Base-by-base conservation (phyloP, 2,888 invertebrate genomes). In the Globia sparganii region DNA sequence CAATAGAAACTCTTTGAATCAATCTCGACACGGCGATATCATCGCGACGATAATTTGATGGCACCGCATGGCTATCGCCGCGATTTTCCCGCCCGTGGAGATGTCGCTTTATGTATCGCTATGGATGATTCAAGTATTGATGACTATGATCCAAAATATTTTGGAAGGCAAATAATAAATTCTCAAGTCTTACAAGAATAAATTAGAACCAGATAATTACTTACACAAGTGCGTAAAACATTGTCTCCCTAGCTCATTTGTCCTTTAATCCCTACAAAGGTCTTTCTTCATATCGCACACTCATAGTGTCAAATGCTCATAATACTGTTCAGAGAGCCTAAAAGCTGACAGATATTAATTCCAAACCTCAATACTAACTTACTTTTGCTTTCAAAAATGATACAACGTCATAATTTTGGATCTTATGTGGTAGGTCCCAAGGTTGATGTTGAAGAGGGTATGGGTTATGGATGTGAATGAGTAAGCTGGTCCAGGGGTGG, bases 331-430 rank as follows among this genome's bases (percentile, higher is more conserved):
- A 89, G 90, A 91, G 91, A 90, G 90, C 87, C 91, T 88, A 90
- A 92, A 93, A 94, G 92, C 93, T 91, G 92, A 89, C 92, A 91
- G 91, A 93, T 95, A 95, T 95, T 95, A 95, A 95, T 94, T 94
- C 91, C 76, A 91, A 91, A 90, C 92, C 91, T 85, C 89, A 90
- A 79, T 75, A 79, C 77, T 72, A 85, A 84, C 65, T 79, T 75
- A 77, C n/a, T 75, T 82, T 77, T 86, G 74, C 86, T 46, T 59
- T 0, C 1, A 40, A 34, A 72, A 72, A 0, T n/a, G 0, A 4
- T 4, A 8, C 11, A 5, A 0, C 4, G 1, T 65, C 21, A 53
- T 31, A 25, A 83, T 75, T 74, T 78, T 72, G 31, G 83, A 76
- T 69, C 56, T 70, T 86, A 78, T 34, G 1, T 4, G 4, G 1